Conservation (phyloP, 2,888 invertebrate species). For the Drosophila niveifrons region DNA sequence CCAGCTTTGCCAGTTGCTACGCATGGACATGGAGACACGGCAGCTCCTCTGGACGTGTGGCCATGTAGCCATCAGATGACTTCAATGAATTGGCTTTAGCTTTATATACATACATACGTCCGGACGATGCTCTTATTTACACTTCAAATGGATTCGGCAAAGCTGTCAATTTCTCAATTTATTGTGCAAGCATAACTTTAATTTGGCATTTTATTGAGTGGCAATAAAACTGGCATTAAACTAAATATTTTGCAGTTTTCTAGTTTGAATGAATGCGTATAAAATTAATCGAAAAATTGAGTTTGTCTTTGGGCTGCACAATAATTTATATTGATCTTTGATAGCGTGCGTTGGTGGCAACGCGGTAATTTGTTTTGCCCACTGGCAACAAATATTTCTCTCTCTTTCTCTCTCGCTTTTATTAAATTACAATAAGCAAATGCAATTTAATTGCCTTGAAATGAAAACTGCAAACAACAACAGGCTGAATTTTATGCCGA, state of each 20-base stretch:
- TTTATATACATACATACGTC: slow-evolving; percentile 49
- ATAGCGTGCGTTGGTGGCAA: slow-evolving; percentile 1
- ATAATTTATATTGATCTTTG: slow-evolving; percentile 17
- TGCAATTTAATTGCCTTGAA: slow-evolving; percentile 30
- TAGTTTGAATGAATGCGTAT: no score
- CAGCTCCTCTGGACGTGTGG: slow-evolving; percentile 43
- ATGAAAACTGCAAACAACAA: slow-evolving; percentile 1
- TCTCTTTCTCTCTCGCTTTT: not conserved
- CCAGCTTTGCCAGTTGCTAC: slow-evolving; percentile 22
- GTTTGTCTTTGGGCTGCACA: slow-evolving; percentile 7
- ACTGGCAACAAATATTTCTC: slow-evolving; percentile 20
- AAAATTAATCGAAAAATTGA: no score
- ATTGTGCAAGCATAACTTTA: slow-evolving; percentile 26
- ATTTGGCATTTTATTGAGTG: slow-evolving; percentile 49
- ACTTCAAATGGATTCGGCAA: slow-evolving; percentile 54
- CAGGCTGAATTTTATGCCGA: not conserved
- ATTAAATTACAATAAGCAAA: slow-evolving; percentile 22
- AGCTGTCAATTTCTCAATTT: slow-evolving; percentile 38
- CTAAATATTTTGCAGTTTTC: not conserved
- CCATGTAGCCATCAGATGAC: slow-evolving; percentile 38
- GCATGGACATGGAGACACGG: slow-evolving; percentile 22
- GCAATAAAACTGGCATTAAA: slow-evolving; percentile 15
- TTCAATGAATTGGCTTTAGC: slow-evolving; percentile 56
- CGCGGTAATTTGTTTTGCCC: slow-evolving; percentile 22
- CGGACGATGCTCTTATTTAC: slow-evolving; percentile 56